Conservation (phyloP, 2,113 vertebrate genomes). For the Rallus limicola region DNA sequence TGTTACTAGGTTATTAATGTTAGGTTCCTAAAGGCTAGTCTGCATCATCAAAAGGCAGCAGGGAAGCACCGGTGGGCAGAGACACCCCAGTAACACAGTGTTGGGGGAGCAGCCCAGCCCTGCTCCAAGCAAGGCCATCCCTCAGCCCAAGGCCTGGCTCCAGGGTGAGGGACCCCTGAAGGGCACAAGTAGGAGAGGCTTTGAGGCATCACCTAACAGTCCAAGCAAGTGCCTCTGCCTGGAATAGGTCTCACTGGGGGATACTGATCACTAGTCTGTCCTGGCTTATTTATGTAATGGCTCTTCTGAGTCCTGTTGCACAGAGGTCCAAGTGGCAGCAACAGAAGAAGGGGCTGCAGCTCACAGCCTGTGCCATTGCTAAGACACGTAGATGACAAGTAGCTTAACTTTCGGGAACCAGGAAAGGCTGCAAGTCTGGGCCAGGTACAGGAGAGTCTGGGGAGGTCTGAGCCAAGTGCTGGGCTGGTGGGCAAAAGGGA, state of each 20-base stretch:
- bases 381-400: neutral
- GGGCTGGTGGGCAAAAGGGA: neutral
- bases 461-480: neutral
- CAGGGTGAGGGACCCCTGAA: neutral
- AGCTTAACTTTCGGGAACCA: neutral
- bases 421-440: neutral
- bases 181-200: too few relatives aligned
- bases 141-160: neutral
- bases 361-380: accelerated
- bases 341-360: neutral
- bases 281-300: neutral
- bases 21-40: neutral
- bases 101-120: neutral
- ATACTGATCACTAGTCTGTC: neutral
- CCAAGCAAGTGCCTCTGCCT: accelerated
- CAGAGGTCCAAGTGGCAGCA: neutral
- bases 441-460: neutral
- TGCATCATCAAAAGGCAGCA: neutral
- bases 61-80: neutral
- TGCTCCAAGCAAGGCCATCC: accelerated
- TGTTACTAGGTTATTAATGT: too few relatives aligned
- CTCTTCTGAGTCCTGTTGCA: neutral
- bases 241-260: neutral
- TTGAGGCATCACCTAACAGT: neutral
- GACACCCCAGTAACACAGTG: neutral